A percentile compares a stretch with the other conserved stretches of the same genome.
phyloP scores from a whole-genome alignment of 2,888 invertebrate genomes.

The Coleophora deauratella region DNA sequence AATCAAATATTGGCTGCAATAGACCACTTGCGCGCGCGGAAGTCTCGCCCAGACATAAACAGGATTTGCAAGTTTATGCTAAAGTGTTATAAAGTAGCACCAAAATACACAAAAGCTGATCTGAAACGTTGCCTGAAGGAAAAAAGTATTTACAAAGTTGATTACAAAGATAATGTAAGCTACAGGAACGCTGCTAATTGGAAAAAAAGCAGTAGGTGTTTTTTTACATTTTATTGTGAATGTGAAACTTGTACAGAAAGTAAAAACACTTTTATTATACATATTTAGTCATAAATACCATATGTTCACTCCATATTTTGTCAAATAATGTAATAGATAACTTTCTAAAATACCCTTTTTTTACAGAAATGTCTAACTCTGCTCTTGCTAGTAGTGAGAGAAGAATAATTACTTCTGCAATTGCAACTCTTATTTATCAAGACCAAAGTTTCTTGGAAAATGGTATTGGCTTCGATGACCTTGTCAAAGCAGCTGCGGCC shows the following conservation, averaged over 20 bases:
- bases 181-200: slow-evolving; percentile 88
- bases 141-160: slow-evolving; percentile 85
- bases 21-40: slow-evolving; percentile 86
- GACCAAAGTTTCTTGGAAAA: slow-evolving; percentile 82
- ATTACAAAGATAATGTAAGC: slow-evolving; percentile 90
- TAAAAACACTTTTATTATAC: too few relatives aligned
- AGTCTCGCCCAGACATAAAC: slow-evolving; percentile 88
- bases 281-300: too few relatives aligned
- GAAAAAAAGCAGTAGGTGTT: slow-evolving; percentile 47
- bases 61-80: slow-evolving; percentile 88
- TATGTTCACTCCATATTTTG: too few relatives aligned
- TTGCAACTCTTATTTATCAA: slow-evolving; percentile 80
- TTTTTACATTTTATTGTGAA: too few relatives aligned
- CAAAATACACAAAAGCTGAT: slow-evolving; percentile 80
- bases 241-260: too few relatives aligned
- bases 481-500: slow-evolving; percentile 77
- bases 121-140: slow-evolving; percentile 83
- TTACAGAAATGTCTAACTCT: slow-evolving; percentile 57
- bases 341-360: not conserved
- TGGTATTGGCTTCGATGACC: slow-evolving; percentile 80
- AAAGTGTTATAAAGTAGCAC: slow-evolving; percentile 81
- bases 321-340: too few relatives aligned
- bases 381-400: slow-evolving; percentile 57
- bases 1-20: slow-evolving; percentile 88
- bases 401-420: slow-evolving; percentile 78